Percentiles rank a stretch among this genome's conserved stretches.
Conservation (phyloP, 2,113 vertebrate genomes). For the Peromyscus maniculatus region DNA sequence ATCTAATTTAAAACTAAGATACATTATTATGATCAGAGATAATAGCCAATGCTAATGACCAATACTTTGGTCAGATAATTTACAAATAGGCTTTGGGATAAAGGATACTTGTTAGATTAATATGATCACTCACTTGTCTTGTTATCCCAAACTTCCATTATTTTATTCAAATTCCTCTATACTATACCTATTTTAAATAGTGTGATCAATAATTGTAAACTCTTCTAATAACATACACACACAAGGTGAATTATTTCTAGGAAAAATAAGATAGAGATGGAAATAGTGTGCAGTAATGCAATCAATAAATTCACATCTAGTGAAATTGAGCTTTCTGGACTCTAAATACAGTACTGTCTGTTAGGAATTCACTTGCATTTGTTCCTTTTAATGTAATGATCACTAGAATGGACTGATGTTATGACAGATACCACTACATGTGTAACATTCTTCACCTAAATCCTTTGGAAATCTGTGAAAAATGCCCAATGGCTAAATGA, state of each 20-base stretch:
- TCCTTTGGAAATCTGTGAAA: slow-evolving; percentile 84
- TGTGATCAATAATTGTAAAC: neutral
- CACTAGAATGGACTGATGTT: slow-evolving; percentile 84
- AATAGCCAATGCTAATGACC: neutral
- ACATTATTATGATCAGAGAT: neutral
- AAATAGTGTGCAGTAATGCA: slow-evolving; percentile 81
- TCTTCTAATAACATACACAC: neutral
- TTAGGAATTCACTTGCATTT: slow-evolving; percentile 81
- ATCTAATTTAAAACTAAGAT: neutral
- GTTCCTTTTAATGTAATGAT: slow-evolving; percentile 84
- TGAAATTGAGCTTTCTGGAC: slow-evolving; percentile 83
- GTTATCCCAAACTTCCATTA: neutral
- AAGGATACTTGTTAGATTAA: neutral
- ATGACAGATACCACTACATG: slow-evolving; percentile 85
- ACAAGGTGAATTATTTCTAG: slow-evolving; percentile 73
- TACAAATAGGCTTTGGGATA: slow-evolving; percentile 1
- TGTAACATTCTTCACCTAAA: slow-evolving; percentile 85
- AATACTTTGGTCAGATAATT: neutral
- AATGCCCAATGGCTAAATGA: slow-evolving; percentile 73
- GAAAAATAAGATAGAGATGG: slow-evolving; percentile 61
- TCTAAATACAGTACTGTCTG: slow-evolving; percentile 81
- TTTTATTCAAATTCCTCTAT: neutral
- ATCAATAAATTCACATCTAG: slow-evolving; percentile 77
- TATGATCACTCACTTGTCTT: neutral
- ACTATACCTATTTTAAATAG: neutral